Conservation (phyloP, 2,797 vertebrate species). For the Rhincodon typus region DNA sequence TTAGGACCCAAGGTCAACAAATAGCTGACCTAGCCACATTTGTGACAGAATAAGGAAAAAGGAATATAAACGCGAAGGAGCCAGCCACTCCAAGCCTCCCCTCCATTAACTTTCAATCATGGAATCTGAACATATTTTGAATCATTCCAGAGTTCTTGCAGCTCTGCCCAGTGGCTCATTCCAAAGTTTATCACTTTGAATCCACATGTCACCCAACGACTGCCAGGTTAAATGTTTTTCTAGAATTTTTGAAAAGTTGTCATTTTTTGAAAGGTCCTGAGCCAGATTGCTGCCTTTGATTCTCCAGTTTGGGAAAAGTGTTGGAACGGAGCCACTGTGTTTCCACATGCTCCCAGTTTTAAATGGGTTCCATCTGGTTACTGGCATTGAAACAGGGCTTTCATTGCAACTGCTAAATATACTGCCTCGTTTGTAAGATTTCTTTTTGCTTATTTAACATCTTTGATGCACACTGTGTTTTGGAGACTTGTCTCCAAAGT, state of each 20-base stretch:
- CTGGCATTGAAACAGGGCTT: neutral
- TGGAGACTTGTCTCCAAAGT: neutral
- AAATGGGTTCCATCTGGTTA: conserved; percentile 23
- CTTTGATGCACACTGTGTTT: neutral
- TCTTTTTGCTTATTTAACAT: neutral
- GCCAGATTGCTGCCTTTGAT: conserved; percentile 5
- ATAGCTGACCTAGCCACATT: too few species aligned
- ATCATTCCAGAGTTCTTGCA: neutral
- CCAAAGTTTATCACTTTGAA: neutral
- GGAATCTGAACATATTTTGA: neutral
- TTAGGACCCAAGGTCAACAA: too few species aligned
- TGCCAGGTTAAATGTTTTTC: neutral
- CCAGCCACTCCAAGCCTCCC: neutral
- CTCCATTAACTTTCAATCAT: neutral
- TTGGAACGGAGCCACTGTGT: neutral
- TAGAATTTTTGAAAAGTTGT: neutral
- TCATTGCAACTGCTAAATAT: neutral
- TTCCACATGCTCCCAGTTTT: neutral
- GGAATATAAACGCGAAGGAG: neutral
- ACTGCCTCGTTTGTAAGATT: neutral
- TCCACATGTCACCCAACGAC: neutral
- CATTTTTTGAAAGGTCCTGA: neutral
- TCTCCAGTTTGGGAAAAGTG: neutral
- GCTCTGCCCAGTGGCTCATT: neutral
- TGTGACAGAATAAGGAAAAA: too few species aligned